Evolutionary conservation across 1,140 invertebrate genomes (phyloP).

Genomic region (Penaeus chinensis): DNA sequence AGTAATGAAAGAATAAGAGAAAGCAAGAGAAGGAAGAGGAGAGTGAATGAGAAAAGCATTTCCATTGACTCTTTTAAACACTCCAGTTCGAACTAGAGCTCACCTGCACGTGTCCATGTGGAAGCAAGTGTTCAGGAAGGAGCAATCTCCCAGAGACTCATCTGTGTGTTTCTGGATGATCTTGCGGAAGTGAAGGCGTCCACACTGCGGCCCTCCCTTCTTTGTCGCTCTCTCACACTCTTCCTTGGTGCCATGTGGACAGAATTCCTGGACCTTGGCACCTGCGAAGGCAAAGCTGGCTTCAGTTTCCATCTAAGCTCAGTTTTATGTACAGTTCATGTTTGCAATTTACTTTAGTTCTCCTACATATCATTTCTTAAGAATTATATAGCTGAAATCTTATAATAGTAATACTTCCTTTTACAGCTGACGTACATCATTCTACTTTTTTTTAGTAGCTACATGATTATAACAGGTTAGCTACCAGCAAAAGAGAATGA

Average conservation of each 20-base stretch:
- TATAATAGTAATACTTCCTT: too few species aligned
- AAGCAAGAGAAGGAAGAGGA: too few species aligned
- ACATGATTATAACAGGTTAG: too few species aligned
- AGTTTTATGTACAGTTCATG: not conserved
- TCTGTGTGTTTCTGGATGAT: slow-evolving; percentile 97
- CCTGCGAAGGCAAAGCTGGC: slow-evolving; percentile 68
- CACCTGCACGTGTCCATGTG: slow-evolving; percentile 99
- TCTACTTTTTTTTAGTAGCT: too few species aligned
- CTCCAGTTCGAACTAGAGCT: slow-evolving; percentile 55
- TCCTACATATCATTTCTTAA: too few species aligned
- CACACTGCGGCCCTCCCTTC: slow-evolving; percentile 76
- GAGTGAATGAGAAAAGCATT: too few species aligned
- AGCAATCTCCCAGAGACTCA: slow-evolving; percentile 95
- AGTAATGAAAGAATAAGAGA: too few species aligned
- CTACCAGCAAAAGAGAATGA: too few species aligned
- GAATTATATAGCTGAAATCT: too few species aligned
- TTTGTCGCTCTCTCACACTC: slow-evolving; percentile 83
- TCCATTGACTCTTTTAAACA: too few species aligned
- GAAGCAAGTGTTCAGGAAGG: slow-evolving; percentile 97
- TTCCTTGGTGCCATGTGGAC: slow-evolving; percentile 90
- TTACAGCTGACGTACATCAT: too few species aligned
- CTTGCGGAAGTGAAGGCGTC: slow-evolving; percentile 96
- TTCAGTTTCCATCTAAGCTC: not conserved
- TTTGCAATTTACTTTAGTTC: too few species aligned
- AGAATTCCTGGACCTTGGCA: slow-evolving; percentile 92